Conservation (phyloP, 2,113 vertebrate species). For the Meriones unguiculatus region DNA sequence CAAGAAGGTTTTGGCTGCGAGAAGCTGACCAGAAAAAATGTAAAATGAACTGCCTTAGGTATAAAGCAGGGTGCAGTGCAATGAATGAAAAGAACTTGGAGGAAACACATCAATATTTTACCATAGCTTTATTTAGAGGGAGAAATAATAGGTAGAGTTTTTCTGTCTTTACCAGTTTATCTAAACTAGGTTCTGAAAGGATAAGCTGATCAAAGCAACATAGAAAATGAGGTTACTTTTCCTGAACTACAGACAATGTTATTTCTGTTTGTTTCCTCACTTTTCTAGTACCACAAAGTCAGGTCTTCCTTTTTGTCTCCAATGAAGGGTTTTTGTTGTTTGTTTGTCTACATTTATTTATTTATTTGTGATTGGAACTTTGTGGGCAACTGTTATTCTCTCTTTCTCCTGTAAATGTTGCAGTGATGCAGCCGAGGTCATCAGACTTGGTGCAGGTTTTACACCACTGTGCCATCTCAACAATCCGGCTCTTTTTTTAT, state of each 20-base stretch:
- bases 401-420: background rate
- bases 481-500: background rate
- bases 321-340: background rate
- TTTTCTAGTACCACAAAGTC: background rate
- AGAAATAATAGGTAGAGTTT: background rate
- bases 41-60: background rate
- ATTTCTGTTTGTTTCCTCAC: background rate
- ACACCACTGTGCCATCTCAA: background rate
- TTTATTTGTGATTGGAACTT: background rate
- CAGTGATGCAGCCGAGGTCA: background rate
- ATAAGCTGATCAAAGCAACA: background rate
- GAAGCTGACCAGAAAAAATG: slow-evolving; percentile 6
- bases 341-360: background rate
- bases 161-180: slow-evolving; percentile 7
- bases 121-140: background rate
- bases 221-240: background rate
- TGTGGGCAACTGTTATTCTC: background rate
- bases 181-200: background rate
- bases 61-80: background rate
- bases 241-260: background rate
- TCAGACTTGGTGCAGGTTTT: background rate
- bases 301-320: background rate
- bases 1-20: slow-evolving; percentile 33
- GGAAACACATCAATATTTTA: background rate
- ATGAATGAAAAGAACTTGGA: background rate